Evolutionary conservation across 2,888 invertebrate species (phyloP), one percentile per base, ranked within the genome.

Genomic region (Ophonus ardosiacus): DNA sequence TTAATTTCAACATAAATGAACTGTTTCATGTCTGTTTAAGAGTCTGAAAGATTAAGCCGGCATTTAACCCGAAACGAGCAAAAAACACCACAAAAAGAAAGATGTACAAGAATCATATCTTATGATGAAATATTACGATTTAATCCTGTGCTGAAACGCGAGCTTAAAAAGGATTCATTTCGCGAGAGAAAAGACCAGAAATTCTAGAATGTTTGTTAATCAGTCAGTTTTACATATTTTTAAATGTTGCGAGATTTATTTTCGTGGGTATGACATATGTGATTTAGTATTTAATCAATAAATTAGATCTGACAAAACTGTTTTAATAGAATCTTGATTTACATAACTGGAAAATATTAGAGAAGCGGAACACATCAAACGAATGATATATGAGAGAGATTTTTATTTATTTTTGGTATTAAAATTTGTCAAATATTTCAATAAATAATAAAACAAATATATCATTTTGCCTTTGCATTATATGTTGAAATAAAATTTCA

Each of bases 1-100:
- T 83, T 83, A 81, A 65, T 74, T 74, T 74, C 51, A 31, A 59
- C 15, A 31, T 59, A 82, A 82, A 68, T 71, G 71, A 82, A 71
- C 71, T 71, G 56, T 65, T 82, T 82, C 51, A 68, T 43, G 71
- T 82, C 51, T 74, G 24, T 74, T 74, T 74, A 74, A 21, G 74
- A 74, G 51, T 74, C n/a, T 31, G 68, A 68, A 68, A 68, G 68
- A 68, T 31, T 68, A 68, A 68, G 68, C 68, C 68, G 63, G 18
- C 76, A 76, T 56, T 51, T 56, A 76, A 43, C 18, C 76, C 51
- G 8, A 76, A 76, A 56, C 18, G 76, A 18, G n/a, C 76, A 76
- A 76, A 76, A 76, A 56, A 76, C 3, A 17, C 17, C 7, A 24
- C 56, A 76, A 76, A 74, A 56, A 76, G 76, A 76, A 43, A 76